A percentile compares a stretch with the other conserved stretches of the same genome.
These are phyloP conservation scores for Stylophora pistillata DNA, from an alignment of 64 coral and sea anemone species.

Conservation along the genomic window DNA sequence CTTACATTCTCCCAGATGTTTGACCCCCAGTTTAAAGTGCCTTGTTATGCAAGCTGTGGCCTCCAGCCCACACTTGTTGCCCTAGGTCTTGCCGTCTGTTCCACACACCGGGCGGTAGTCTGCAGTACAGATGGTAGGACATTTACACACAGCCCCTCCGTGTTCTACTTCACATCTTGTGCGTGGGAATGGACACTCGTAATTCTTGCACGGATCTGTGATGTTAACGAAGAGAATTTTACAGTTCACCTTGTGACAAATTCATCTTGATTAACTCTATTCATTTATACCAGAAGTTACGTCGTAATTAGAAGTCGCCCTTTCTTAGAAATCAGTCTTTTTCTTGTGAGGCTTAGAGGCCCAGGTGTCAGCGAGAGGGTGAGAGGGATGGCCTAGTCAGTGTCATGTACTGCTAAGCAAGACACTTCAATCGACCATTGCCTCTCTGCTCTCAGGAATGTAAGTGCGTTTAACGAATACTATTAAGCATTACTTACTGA, in stretches of 20 bases:
- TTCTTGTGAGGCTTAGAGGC: no score
- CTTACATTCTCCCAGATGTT: constrained; percentile 29
- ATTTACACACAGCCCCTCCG: constrained; percentile 15
- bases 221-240: not conserved
- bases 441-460: no score
- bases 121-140: not conserved
- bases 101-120: constrained; percentile 57
- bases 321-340: no score
- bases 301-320: no score
- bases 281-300: no score
- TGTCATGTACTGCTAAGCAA: no score
- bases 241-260: no score
- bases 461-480: not conserved
- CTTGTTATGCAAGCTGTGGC: constrained; percentile 28
- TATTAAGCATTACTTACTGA: constrained; percentile 1
- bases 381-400: no score
- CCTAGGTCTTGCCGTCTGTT: constrained; percentile 55
- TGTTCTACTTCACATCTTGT: constrained; percentile 22
- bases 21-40: constrained; percentile 2
- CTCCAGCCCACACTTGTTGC: constrained; percentile 28
- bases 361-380: no score
- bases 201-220: constrained; percentile 34
- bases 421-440: no score
- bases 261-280: no score
- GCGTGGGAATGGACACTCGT: constrained; percentile 9